phyloP scores from a whole-genome alignment of 2,888 invertebrate species.

The Chaetogeoica ovagalla region DNA sequence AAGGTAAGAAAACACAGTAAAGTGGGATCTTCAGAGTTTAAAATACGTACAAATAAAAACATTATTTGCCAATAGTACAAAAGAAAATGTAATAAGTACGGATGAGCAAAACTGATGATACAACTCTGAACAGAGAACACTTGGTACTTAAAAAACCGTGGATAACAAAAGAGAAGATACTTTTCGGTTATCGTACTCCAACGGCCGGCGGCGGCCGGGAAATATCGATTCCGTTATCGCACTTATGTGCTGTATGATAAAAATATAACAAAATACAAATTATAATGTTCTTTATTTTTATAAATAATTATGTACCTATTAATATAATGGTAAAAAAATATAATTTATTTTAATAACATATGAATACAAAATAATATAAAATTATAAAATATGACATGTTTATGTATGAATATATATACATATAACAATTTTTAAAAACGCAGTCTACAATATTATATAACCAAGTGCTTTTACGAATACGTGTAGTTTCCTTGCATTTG shows the following conservation, averaged over 20 bases:
- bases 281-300: background rate
- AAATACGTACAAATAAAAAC: slow-evolving; percentile 1
- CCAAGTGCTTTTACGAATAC: no score
- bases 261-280: background rate
- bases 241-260: background rate
- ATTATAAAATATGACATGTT: no score
- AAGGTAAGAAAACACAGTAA: no score
- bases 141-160: slow-evolving; percentile 4
- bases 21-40: background rate
- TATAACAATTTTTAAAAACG: no score
- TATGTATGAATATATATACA: no score
- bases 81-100: background rate
- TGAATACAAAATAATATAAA: background rate
- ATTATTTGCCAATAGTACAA: background rate
- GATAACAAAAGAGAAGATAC: background rate
- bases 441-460: no score
- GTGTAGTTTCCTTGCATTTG: no score
- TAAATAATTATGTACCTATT: no score
- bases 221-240: background rate
- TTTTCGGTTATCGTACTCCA: no score
- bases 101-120: background rate
- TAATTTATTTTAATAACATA: background rate
- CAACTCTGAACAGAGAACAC: background rate
- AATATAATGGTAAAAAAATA: background rate
- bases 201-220: no score